Conservation (phyloP, 1,140 invertebrate species). For the Trinorchestia longiramus region DNA sequence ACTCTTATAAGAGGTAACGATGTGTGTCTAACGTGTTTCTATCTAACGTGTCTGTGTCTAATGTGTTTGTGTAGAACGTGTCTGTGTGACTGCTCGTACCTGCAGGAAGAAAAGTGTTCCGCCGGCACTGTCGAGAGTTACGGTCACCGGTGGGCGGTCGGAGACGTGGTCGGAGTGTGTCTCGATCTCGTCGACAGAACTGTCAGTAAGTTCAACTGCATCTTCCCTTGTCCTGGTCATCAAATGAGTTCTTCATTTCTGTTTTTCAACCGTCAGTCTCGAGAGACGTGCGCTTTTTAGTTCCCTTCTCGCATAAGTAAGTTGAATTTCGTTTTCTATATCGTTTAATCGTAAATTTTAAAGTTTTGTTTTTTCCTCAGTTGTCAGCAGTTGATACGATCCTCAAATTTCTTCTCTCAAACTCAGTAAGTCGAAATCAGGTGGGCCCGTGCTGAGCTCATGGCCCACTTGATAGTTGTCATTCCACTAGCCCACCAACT, state of each 20-base stretch:
- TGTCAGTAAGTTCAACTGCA: constrained; percentile 83
- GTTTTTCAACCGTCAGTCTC: not conserved
- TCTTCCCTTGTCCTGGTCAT: not conserved
- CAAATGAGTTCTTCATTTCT: not conserved
- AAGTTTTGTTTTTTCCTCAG: not conserved
- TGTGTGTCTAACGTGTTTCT: not conserved
- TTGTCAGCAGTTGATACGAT: not conserved
- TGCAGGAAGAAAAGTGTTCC: constrained; percentile 93
- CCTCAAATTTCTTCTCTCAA: not conserved
- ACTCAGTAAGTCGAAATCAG: not conserved
- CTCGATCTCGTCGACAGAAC: constrained; percentile 96
- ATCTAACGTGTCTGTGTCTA: constrained; percentile 23
- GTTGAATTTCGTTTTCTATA: not conserved
- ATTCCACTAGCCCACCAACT: not conserved
- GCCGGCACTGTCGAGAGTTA: constrained; percentile 89
- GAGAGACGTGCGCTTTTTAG: not conserved
- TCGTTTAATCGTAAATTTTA: not conserved
- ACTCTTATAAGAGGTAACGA: not conserved
- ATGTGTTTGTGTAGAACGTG: not conserved
- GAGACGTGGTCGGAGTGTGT: constrained; percentile 95
- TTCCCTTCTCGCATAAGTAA: not conserved
- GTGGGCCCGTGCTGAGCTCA: not conserved
- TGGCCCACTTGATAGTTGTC: not conserved
- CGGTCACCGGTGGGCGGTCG: constrained; percentile 94
- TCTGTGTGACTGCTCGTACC: constrained; percentile 1